These are phyloP conservation scores for Mactromeris polynyma DNA, from an alignment of 2,888 invertebrate genomes.

Conservation along the genomic window DNA sequence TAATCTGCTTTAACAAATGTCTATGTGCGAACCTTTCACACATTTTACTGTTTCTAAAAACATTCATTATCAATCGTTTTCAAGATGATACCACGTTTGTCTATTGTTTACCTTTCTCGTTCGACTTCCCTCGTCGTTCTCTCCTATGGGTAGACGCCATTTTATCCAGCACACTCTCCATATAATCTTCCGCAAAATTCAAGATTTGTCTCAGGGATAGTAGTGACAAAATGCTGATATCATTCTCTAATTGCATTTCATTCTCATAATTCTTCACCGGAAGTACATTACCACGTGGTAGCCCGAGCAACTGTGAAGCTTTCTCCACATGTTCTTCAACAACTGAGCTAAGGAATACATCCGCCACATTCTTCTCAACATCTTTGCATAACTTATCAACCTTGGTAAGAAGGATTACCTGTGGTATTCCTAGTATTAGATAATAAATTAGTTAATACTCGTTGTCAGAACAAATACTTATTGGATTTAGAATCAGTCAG, in stretches of 20 bases:
- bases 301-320: conserved; percentile 50
- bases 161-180: conserved; percentile 45
- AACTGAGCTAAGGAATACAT: conserved; percentile 38
- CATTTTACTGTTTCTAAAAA: too few relatives aligned
- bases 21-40: too few relatives aligned
- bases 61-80: too few relatives aligned
- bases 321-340: conserved; percentile 50
- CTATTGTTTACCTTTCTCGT: conserved; percentile 7
- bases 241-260: conserved; percentile 53
- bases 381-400: conserved; percentile 61
- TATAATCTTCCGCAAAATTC: conserved; percentile 52
- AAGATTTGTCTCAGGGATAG: conserved; percentile 49
- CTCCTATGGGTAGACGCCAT: not conserved
- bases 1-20: too few relatives aligned
- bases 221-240: conserved; percentile 54
- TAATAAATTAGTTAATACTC: not conserved
- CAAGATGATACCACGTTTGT: too few relatives aligned
- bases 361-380: conserved; percentile 53
- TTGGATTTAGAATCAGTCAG: too few relatives aligned
- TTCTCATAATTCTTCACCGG: conserved; percentile 57
- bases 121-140: not conserved
- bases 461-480: too few relatives aligned
- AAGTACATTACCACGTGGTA: conserved; percentile 57
- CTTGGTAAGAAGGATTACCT: conserved; percentile 68
- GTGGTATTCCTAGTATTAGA: conserved; percentile 47